phyloP scores from a whole-genome alignment of 2,113 vertebrate species.

The Tamias sibiricus region DNA sequence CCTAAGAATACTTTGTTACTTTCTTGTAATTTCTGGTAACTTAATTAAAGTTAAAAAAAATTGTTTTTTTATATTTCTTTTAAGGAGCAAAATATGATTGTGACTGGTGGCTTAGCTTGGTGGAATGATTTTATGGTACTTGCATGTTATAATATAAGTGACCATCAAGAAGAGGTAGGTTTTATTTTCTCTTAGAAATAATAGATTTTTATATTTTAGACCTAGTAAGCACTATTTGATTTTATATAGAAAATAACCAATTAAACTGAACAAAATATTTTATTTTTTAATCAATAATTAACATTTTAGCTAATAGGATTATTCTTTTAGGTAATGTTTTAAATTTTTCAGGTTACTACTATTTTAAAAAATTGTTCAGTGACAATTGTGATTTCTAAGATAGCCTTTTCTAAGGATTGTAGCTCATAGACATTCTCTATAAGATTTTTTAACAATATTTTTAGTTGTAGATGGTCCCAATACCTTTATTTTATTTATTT shows the following conservation, averaged over 20 bases:
- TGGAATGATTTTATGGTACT: constrained; percentile 98
- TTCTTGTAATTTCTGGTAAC: constrained; percentile 46
- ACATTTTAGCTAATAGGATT: constrained; percentile 1
- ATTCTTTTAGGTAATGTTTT: neutral
- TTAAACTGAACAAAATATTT: constrained; percentile 45
- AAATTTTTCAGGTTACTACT: neutral
- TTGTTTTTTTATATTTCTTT: constrained; percentile 61
- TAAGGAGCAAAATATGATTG: constrained; percentile 98
- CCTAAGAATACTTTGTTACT: constrained; percentile 43
- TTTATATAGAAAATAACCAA: constrained; percentile 29
- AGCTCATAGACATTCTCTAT: neutral
- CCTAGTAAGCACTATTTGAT: constrained; percentile 14
- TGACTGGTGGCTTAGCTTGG: constrained; percentile 98
- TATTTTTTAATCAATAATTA: neutral
- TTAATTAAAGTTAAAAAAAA: constrained; percentile 48
- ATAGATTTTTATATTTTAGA: constrained; percentile 51
- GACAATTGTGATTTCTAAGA: neutral
- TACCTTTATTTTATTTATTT: too few relatives aligned
- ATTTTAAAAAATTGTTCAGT: neutral
- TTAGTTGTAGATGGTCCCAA: too few relatives aligned
- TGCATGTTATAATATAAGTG: constrained; percentile 97
- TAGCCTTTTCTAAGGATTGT: constrained; percentile 48
- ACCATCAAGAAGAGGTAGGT: constrained; percentile 96
- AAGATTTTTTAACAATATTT: too few relatives aligned
- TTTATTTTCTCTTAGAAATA: constrained; percentile 59